Conservation (phyloP, 1,140 invertebrate genomes). For the Protaetia brevitarsis region DNA sequence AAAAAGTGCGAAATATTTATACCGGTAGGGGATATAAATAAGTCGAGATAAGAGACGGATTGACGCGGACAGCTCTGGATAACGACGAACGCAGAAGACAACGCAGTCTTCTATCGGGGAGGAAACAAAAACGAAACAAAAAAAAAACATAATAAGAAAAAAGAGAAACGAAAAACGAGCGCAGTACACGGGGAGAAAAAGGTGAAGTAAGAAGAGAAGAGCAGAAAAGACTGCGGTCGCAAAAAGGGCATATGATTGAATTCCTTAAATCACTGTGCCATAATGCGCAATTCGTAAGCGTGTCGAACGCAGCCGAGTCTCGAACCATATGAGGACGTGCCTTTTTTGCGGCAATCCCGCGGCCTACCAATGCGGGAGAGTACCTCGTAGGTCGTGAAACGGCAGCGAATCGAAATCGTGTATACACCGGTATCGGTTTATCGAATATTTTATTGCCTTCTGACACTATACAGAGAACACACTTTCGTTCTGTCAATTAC, state of each 20-base stretch:
- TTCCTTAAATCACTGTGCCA: conserved; percentile 23
- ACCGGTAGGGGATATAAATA: conserved; percentile 14
- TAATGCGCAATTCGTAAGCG: conserved; percentile 24
- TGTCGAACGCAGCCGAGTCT: conserved; percentile 15
- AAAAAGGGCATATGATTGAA: conserved; percentile 22
- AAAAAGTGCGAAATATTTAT: conserved; percentile 23
- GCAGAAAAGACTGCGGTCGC: neutral
- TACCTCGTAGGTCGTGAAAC: neutral
- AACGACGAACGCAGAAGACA: too few relatives aligned
- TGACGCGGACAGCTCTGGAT: neutral
- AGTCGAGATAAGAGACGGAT: conserved; percentile 14
- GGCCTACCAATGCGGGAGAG: conserved; percentile 5
- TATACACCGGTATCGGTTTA: neutral
- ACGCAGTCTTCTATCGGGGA: too few relatives aligned
- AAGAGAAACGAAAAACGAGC: conserved; percentile 12
- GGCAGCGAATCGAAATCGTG: conserved; percentile 6
- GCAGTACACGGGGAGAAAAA: neutral
- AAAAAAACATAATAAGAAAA: neutral
- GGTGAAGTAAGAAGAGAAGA: neutral
- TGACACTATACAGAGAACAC: conserved; percentile 3
- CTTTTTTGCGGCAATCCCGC: conserved; percentile 9
- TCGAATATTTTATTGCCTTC: conserved; percentile 11
- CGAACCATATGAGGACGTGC: conserved; percentile 15
- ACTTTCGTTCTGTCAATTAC: too few relatives aligned
- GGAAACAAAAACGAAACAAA: neutral